A percentile compares a stretch with the other conserved stretches of the same genome.
Evolutionary conservation across 92 coral and sea anemone species (phyloP).

Genomic region (Phenganax subtilis): DNA sequence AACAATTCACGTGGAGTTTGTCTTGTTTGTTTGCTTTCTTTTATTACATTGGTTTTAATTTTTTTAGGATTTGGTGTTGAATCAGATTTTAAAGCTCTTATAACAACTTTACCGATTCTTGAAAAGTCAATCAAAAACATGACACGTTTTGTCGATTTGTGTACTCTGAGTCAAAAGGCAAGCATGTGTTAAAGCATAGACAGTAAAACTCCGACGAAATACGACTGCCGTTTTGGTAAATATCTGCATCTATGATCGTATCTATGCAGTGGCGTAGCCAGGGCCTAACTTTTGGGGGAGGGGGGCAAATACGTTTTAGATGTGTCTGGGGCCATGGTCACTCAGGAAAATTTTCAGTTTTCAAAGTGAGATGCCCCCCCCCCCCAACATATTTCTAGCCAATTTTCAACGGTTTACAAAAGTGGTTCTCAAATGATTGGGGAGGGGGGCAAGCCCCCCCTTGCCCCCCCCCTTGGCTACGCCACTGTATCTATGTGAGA

Average conservation of each 20-base stretch:
- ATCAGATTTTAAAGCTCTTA: conserved; percentile 77
- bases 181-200: neutral
- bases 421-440: too few relatives aligned
- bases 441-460: too few relatives aligned
- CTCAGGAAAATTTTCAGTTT: too few relatives aligned
- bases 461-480: too few relatives aligned
- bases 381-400: too few relatives aligned
- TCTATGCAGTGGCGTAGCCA: neutral
- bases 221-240: neutral
- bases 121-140: conserved; percentile 61
- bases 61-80: conserved; percentile 83
- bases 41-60: neutral
- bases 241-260: neutral
- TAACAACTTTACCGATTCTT: conserved; percentile 69
- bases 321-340: too few relatives aligned
- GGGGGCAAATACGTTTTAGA: too few relatives aligned
- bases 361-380: too few relatives aligned
- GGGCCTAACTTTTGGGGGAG: too few relatives aligned
- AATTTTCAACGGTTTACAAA: too few relatives aligned
- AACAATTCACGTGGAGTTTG: too few relatives aligned
- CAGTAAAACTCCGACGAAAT: neutral
- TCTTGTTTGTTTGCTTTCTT: neutral
- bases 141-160: conserved; percentile 85
- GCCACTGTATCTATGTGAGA: too few relatives aligned
- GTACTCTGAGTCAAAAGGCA: conserved; percentile 88